phyloP scores from a whole-genome alignment of 2,113 vertebrate genomes.

The Amblyornis subalaris region DNA sequence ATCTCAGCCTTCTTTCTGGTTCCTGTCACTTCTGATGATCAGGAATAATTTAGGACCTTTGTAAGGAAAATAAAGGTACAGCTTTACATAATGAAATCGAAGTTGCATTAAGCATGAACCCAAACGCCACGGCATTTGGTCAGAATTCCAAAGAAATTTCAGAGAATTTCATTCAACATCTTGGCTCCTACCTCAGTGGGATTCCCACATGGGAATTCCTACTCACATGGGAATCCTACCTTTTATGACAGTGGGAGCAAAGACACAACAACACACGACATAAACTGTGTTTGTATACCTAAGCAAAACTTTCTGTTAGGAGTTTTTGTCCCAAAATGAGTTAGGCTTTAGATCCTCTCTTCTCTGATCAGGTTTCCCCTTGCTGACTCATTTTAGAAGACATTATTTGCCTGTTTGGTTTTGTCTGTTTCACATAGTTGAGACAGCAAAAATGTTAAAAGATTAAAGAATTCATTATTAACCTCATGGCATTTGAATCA shows the following conservation, averaged over 20 bases:
- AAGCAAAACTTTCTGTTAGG: neutral
- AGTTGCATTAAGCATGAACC: neutral
- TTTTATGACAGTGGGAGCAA: neutral
- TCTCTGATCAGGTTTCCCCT: neutral
- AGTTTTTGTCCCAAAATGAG: neutral
- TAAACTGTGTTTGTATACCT: neutral
- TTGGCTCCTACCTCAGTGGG: neutral
- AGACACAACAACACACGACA: neutral
- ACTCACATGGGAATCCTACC: neutral
- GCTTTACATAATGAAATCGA: neutral
- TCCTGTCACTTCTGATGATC: neutral
- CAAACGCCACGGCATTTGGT: neutral
- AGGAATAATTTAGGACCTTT: neutral
- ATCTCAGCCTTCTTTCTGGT: neutral
- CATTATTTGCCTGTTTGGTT: neutral
- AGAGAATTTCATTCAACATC: neutral
- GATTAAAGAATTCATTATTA: conserved; percentile 37
- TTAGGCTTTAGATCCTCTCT: neutral
- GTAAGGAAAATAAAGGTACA: neutral
- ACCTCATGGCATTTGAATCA: conserved; percentile 1
- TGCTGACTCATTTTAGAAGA: neutral
- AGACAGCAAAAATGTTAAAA: conserved; percentile 23
- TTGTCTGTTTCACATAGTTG: neutral
- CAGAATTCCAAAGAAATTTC: neutral
- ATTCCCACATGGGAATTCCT: neutral